phyloP scores from a whole-genome alignment of 2,113 vertebrate genomes.

The Rhineura floridana region DNA sequence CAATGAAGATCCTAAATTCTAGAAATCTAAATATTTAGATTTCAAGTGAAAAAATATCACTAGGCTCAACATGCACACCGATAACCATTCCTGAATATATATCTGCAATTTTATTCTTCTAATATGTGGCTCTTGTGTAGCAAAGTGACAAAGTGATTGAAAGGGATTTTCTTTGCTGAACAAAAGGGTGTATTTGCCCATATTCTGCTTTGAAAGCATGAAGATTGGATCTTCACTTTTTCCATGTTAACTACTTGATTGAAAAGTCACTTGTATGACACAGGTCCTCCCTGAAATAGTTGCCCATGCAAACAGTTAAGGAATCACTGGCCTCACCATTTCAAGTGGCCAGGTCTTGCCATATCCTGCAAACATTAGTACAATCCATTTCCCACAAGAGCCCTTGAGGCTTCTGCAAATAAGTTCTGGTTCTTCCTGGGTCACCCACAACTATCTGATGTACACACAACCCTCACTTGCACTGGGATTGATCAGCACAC shows the following conservation, averaged over 20 bases:
- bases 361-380: neutral
- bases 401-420: neutral
- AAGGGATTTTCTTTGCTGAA: neutral
- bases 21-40: conserved; percentile 2
- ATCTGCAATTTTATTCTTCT: conserved; percentile 14
- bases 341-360: neutral
- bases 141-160: neutral
- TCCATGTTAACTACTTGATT: neutral
- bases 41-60: neutral
- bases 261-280: neutral
- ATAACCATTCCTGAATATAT: neutral
- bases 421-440: neutral
- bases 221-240: neutral
- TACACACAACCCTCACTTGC: no score
- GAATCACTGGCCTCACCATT: neutral
- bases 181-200: neutral
- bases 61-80: neutral
- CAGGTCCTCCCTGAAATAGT: neutral
- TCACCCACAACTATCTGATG: neutral
- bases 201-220: neutral
- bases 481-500: neutral
- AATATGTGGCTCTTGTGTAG: neutral
- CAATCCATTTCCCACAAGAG: neutral
- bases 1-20: neutral
- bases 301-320: neutral